phyloP scores from a whole-genome alignment of 2,888 invertebrate species.

The Brachypalpus laphriformis region DNA sequence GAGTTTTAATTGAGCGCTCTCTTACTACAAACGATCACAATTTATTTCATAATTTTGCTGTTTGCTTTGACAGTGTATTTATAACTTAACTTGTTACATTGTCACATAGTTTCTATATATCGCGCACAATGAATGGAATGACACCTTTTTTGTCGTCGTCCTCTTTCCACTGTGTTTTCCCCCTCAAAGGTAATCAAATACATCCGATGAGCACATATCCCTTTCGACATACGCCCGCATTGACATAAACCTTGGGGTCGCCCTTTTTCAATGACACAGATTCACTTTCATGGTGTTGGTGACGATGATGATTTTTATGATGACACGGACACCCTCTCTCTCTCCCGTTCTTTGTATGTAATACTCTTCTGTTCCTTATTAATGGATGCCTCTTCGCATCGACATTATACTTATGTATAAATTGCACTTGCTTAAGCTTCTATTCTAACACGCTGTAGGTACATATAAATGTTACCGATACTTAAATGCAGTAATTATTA shows the following conservation, averaged over 20 bases:
- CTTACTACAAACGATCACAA: conserved; percentile 48
- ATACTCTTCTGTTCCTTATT: not conserved
- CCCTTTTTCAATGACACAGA: conserved; percentile 33
- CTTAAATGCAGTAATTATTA: conserved; percentile 12
- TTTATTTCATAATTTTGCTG: conserved; percentile 54
- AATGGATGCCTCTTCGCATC: not conserved
- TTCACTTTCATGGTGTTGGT: conserved; percentile 37
- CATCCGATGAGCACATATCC: conserved; percentile 22
- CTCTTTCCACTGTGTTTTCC: not conserved
- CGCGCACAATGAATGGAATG: conserved; percentile 1
- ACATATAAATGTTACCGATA: conserved; percentile 23
- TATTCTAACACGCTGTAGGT: conserved; percentile 27
- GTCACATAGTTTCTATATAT: conserved; percentile 27
- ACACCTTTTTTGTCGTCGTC: not conserved
- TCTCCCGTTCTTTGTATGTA: not conserved
- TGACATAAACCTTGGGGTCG: conserved; percentile 20
- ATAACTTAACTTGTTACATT: conserved; percentile 43
- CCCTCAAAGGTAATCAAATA: conserved; percentile 44
- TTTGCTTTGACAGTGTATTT: conserved; percentile 5
- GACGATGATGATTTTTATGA: conserved; percentile 24
- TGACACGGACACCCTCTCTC: too few relatives aligned
- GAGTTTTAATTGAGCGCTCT: conserved; percentile 73
- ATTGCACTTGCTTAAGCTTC: conserved; percentile 29
- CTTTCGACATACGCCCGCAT: conserved; percentile 22
- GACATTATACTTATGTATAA: not conserved